These are phyloP conservation scores for Callipepla californica DNA, from an alignment of 2,113 vertebrate species.

Conservation along the genomic window DNA sequence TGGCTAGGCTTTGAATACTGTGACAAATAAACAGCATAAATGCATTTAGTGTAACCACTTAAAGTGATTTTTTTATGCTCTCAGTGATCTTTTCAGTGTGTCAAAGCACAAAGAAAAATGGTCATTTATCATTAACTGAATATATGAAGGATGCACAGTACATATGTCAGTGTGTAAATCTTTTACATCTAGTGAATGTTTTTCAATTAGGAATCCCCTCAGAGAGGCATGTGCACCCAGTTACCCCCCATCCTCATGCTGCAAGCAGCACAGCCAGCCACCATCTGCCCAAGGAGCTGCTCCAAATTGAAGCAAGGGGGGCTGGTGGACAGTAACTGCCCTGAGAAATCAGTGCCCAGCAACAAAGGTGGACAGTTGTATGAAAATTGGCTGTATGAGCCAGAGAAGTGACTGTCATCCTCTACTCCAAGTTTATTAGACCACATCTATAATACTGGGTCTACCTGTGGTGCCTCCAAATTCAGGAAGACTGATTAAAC, in stretches of 20 bases:
- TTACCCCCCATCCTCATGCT: neutral
- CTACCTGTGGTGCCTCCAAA: neutral
- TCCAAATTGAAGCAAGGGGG: rapidly evolving
- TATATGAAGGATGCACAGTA: neutral
- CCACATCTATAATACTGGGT: neutral
- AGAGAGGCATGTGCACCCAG: neutral
- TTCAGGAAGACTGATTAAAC: neutral
- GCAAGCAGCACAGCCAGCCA: neutral
- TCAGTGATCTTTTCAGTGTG: neutral
- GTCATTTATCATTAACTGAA: neutral
- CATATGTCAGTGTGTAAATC: neutral
- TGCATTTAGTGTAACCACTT: neutral
- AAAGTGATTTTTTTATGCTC: rapidly evolving
- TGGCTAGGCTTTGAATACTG: neutral
- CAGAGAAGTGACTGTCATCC: neutral
- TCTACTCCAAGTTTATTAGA: neutral
- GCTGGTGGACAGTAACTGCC: neutral
- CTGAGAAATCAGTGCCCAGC: neutral
- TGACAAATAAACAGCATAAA: neutral
- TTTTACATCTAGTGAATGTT: neutral
- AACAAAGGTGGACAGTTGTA: neutral
- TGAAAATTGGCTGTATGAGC: neutral
- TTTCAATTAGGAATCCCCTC: neutral
- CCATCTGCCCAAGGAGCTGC: neutral
- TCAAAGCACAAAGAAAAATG: neutral